phyloP scores from a whole-genome alignment of 2,888 invertebrate genomes.

The Drosophila paramelanica region DNA sequence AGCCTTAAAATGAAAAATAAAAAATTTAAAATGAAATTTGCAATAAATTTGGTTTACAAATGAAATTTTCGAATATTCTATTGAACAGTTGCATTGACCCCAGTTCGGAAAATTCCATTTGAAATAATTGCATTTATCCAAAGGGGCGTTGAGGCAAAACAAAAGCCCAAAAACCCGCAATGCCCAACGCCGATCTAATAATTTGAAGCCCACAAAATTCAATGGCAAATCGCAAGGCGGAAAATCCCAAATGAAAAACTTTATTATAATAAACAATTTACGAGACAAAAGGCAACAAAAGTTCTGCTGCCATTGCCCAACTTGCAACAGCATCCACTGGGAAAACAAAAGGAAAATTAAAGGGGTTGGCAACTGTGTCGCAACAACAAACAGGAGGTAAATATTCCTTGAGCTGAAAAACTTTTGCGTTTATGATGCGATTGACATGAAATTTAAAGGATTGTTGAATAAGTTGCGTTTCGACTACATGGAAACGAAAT shows the following conservation, averaged over 20 bases:
- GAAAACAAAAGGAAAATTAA: conserved; percentile 13
- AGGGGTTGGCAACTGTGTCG: conserved; percentile 1
- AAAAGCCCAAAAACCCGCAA: conserved; percentile 2
- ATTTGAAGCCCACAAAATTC: conserved; percentile 11
- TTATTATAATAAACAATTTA: conserved; percentile 53
- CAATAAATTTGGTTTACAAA: conserved; percentile 44
- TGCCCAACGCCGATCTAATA: not conserved
- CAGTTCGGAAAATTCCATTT: conserved; percentile 32
- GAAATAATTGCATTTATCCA: conserved; percentile 47
- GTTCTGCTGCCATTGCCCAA: conserved; percentile 6
- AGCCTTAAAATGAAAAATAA: not conserved
- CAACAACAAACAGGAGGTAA: conserved; percentile 9
- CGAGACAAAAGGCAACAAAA: conserved; percentile 21
- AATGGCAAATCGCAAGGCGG: conserved; percentile 2
- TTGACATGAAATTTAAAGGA: conserved; percentile 2
- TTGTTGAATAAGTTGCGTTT: conserved; percentile 2
- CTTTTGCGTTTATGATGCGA: conserved; percentile 15
- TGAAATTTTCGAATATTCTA: conserved; percentile 41
- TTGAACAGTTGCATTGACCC: conserved; percentile 36
- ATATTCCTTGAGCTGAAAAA: conserved; percentile 8
- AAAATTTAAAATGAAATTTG: conserved; percentile 33
- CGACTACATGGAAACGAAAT: not conserved
- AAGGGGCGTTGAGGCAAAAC: conserved; percentile 14
- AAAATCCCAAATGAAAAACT: conserved; percentile 29
- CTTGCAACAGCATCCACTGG: conserved; percentile 8